Base-by-base conservation (phyloP, 2,888 invertebrate species). In the Sceliomorpha sp. region DNA sequence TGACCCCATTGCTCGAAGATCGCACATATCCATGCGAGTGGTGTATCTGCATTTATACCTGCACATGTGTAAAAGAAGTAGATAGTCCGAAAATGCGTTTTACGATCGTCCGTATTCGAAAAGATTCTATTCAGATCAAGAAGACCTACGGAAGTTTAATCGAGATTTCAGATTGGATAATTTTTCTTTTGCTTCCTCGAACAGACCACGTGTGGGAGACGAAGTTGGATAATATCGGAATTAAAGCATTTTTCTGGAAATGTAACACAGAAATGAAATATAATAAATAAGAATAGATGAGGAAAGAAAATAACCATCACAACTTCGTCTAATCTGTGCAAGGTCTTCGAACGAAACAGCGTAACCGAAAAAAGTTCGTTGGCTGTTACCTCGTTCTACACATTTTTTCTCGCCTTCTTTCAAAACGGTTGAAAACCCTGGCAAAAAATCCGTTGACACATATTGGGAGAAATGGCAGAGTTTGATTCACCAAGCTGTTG, bases 381-480 rank as follows among this genome's bases (percentile, higher is more conserved):
- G 29, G 8, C 15, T 14, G 36, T 58, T 58, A 26, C 56, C 71
- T 56, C 44, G 62, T 64, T 69, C 47, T 34, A 20, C 26, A n/a
- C 7, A 32, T 44, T 55, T 37, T 37, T 45, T 24, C 20, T 36
- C 29, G 10, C 26, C 14, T n/a, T 36, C 26, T 12, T 55, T 10
- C 7, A 4, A 47, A 17, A 44, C 29, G 20, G 14, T 47, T 26
- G 17, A 42, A 44, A 48, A 44, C 12, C 4, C 24, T 2, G 40
- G 60, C 47, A 32, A 69, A 71, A 74, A 74, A 74, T 72, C 66
- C 72, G 72, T 72, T 72, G 31, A 62, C 34, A 17, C 36, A 13
- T 6, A 42, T 40, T 42, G 9, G 42, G 24, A 68, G 72, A 76
- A 74, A 79, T 75, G 72, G 78, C 73, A 76, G 70, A 78, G 81